phyloP scores from a whole-genome alignment of 2,888 invertebrate genomes.

The Frankliniella intonsa region DNA sequence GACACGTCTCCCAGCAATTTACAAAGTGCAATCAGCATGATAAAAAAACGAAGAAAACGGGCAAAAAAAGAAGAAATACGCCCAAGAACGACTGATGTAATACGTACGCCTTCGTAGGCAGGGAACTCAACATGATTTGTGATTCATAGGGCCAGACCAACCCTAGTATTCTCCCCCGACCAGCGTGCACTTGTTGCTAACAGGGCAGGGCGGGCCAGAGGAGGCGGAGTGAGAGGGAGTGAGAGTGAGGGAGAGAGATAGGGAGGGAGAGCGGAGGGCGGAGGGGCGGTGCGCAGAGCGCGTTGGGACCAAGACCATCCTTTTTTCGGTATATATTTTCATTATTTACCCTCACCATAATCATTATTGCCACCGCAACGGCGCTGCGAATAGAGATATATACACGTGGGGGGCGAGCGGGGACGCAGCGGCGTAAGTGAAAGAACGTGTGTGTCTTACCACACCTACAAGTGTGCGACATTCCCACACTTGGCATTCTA shows the following conservation, averaged over 20 bases:
- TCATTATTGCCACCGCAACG: not conserved
- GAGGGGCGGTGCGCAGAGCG: not conserved
- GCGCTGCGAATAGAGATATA: not conserved
- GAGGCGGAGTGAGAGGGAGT: not conserved
- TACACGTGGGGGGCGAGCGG: not conserved
- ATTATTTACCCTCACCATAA: not conserved
- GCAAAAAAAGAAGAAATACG: no score
- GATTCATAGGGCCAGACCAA: not conserved
- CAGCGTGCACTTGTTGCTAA: no score
- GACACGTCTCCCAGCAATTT: no score
- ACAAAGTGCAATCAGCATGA: no score
- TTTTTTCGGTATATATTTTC: not conserved
- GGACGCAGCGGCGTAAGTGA: not conserved
- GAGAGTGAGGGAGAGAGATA: not conserved
- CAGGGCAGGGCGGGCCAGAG: not conserved
- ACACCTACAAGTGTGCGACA: no score
- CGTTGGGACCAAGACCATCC: not conserved
- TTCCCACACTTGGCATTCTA: no score
- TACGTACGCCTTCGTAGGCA: no score
- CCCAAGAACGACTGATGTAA: no score
- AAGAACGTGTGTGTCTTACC: not conserved
- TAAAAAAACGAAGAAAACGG: no score
- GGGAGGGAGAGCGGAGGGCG: not conserved
- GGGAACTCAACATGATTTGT: not conserved
- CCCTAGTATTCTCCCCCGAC: no score